Conservation (phyloP, 1,140 invertebrate genomes). For the Brevipalpus yothersi region DNA sequence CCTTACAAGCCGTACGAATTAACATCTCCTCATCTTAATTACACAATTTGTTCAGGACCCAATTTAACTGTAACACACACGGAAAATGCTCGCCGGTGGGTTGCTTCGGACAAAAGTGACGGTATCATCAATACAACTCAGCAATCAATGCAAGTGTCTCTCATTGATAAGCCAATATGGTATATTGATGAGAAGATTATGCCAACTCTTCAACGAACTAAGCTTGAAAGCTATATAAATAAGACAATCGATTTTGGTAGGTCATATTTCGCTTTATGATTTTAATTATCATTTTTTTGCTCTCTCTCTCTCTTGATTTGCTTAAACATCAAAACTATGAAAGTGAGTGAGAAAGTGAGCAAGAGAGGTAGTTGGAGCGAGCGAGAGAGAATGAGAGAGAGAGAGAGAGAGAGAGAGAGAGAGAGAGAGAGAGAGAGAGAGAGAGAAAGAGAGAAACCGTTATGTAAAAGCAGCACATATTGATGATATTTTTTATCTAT, state of each 20-base stretch:
- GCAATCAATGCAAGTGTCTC: neutral
- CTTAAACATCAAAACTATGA: no score
- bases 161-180: slow-evolving; percentile 12
- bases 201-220: slow-evolving; percentile 6
- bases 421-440: neutral
- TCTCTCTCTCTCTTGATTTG: no score
- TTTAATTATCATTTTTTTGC: no score
- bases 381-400: no score
- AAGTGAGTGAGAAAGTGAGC: no score
- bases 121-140: neutral
- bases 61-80: slow-evolving; percentile 48
- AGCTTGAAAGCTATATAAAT: neutral
- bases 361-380: no score
- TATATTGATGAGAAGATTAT: slow-evolving; percentile 6
- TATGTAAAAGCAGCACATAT: neutral
- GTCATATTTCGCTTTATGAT: neutral
- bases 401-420: neutral
- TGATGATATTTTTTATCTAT: neutral
- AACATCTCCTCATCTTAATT: slow-evolving; percentile 40
- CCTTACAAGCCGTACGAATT: slow-evolving; percentile 44
- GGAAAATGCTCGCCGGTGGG: neutral
- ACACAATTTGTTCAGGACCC: slow-evolving; percentile 52
- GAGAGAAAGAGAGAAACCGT: neutral
- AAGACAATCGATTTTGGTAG: neutral
- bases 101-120: neutral